Conservation (phyloP, 2,113 vertebrate genomes). For the Triplophysa tibetana region DNA sequence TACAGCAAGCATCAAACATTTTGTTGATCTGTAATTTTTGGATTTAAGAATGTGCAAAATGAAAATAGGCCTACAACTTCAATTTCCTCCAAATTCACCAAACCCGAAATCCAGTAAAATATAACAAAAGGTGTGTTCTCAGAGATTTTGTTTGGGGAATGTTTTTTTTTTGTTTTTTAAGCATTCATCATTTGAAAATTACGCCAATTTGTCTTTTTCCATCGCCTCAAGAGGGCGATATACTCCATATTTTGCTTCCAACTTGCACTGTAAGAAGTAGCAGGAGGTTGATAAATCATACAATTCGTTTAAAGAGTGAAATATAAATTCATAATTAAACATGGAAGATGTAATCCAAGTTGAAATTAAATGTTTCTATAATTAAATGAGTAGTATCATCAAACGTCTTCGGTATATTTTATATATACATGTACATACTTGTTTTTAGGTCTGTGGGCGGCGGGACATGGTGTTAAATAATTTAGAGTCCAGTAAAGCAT, state of each 20-base stretch:
- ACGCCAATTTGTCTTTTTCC: too few species aligned
- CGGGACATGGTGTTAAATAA: conserved; percentile 16
- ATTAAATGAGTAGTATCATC: neutral
- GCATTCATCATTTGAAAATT: too few species aligned
- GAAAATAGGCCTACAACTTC: too few species aligned
- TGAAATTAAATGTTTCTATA: neutral
- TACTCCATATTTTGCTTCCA: conserved; percentile 3
- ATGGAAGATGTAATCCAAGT: neutral
- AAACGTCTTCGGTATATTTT: neutral
- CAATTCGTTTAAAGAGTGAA: neutral
- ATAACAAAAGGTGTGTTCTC: neutral
- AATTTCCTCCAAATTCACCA: neutral
- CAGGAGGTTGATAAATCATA: conserved; percentile 1
- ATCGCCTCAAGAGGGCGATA: conserved; percentile 16
- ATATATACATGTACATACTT: neutral
- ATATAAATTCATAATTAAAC: neutral
- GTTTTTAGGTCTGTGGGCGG: neutral
- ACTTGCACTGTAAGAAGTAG: neutral
- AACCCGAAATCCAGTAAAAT: neutral
- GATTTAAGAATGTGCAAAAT: too few species aligned
- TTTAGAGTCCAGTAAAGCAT: conserved; percentile 29
- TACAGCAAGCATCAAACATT: too few species aligned
- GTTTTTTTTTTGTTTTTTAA: neutral
- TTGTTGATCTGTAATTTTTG: too few species aligned
- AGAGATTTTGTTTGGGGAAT: neutral